These are phyloP conservation scores for Xylota segnis DNA, from an alignment of 2,888 invertebrate species.

Conservation along the genomic window DNA sequence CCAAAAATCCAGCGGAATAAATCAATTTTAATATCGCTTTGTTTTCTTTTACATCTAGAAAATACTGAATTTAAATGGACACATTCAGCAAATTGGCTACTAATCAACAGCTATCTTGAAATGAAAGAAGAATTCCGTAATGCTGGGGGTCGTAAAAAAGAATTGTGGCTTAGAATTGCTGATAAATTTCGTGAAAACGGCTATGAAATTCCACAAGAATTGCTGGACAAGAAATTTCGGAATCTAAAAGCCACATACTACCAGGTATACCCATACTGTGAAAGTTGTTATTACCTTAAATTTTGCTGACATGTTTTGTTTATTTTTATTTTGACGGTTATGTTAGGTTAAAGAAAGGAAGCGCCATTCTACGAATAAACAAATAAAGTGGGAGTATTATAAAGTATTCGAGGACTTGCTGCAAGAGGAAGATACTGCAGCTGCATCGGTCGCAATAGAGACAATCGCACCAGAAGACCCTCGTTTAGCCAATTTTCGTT, in stretches of 20 bases:
- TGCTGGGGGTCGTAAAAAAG: slow-evolving; percentile 37
- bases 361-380: slow-evolving; percentile 52
- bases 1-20: background rate
- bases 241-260: slow-evolving; percentile 65
- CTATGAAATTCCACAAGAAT: slow-evolving; percentile 53
- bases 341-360: slow-evolving; percentile 53
- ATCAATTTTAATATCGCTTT: background rate
- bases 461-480: slow-evolving; percentile 30
- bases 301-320: background rate
- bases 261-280: slow-evolving; percentile 17
- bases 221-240: slow-evolving; percentile 63
- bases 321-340: background rate
- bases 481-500: slow-evolving; percentile 35
- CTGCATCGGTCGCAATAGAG: background rate
- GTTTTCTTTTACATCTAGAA: slow-evolving; percentile 22
- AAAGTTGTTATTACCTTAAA: too few species aligned
- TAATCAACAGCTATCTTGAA: slow-evolving; percentile 61
- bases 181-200: slow-evolving; percentile 62
- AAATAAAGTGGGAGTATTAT: slow-evolving; percentile 67
- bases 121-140: slow-evolving; percentile 56
- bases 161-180: slow-evolving; percentile 54
- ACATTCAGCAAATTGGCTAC: slow-evolving; percentile 67
- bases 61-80: slow-evolving; percentile 65
- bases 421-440: slow-evolving; percentile 48
- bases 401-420: slow-evolving; percentile 61